phyloP scores from a whole-genome alignment of 2,113 vertebrate species.

The Tichodroma muraria region DNA sequence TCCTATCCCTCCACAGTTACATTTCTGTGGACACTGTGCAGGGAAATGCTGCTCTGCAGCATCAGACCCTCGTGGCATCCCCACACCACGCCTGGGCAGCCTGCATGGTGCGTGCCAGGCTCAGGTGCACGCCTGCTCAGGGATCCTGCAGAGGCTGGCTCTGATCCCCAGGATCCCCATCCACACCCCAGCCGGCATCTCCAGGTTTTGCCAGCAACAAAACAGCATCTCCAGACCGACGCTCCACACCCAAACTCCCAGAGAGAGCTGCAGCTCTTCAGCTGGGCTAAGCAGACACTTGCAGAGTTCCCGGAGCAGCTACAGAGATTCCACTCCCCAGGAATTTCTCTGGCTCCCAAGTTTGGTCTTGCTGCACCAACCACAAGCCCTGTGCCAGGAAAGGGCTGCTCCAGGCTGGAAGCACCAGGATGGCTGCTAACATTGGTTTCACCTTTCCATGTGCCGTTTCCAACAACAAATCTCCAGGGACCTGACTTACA shows the following conservation, averaged over 20 bases:
- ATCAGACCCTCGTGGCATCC: not conserved
- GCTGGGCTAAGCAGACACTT: not conserved
- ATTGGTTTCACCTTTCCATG: not conserved
- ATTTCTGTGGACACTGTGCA: not conserved
- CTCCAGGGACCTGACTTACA: not conserved
- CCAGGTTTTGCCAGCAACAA: not conserved
- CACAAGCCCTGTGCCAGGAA: not conserved
- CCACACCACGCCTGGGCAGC: not conserved
- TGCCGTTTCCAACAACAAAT: not conserved
- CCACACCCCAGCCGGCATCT: not conserved
- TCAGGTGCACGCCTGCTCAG: not conserved
- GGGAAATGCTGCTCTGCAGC: not conserved
- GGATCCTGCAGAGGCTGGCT: not conserved
- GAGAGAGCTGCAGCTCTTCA: not conserved
- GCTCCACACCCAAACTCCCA: no score
- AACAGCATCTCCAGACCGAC: rapidly evolving
- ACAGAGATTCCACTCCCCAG: not conserved
- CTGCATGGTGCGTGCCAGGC: not conserved
- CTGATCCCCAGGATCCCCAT: not conserved
- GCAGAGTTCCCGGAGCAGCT: not conserved
- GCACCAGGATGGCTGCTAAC: not conserved
- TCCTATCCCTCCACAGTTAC: no score
- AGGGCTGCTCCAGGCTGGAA: not conserved
- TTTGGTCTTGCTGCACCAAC: rapidly evolving
- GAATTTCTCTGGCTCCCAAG: not conserved